Percentiles rank a stretch among this genome's conserved stretches.
phyloP scores from a whole-genome alignment of 2,888 invertebrate species.

The Pemphredon lugubris region DNA sequence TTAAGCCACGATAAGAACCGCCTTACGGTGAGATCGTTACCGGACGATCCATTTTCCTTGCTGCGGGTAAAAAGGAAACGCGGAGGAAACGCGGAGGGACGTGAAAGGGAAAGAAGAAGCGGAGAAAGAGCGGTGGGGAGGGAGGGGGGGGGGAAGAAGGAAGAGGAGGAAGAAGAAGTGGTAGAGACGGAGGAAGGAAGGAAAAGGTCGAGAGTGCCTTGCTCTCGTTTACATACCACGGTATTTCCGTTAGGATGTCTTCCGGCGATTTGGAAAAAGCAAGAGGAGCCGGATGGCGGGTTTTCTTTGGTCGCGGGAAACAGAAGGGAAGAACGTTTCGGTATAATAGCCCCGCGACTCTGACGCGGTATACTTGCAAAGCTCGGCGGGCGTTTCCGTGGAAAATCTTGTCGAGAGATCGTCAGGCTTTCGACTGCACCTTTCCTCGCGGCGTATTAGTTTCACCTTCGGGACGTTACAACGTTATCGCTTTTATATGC shows the following conservation, averaged over 20 bases:
- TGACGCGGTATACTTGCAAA: too few relatives aligned
- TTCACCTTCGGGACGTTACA: too few relatives aligned
- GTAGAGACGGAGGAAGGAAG: too few relatives aligned
- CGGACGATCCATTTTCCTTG: conserved; percentile 42
- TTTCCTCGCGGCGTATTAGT: too few relatives aligned
- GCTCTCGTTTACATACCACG: conserved; percentile 38
- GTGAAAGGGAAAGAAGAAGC: not conserved
- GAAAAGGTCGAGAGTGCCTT: not conserved
- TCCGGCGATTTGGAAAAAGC: conserved; percentile 32
- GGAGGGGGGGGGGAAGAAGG: conserved; percentile 1
- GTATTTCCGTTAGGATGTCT: conserved; percentile 38
- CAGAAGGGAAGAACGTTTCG: conserved; percentile 7
- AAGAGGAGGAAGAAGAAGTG: conserved; percentile 1
- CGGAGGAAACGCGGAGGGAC: not conserved
- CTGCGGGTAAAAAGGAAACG: conserved; percentile 1
- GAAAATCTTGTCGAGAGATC: too few relatives aligned
- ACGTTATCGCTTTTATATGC: too few relatives aligned
- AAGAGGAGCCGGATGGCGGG: not conserved
- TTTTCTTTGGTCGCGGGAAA: conserved; percentile 5
- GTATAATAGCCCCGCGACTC: not conserved
- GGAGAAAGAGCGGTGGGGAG: not conserved
- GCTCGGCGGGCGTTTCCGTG: too few relatives aligned
- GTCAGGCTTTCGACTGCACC: too few relatives aligned
- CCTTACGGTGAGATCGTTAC: conserved; percentile 33
- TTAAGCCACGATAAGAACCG: conserved; percentile 45